Evolutionary conservation across 2,888 invertebrate genomes (phyloP).

Genomic region (Mythimna lalbum): DNA sequence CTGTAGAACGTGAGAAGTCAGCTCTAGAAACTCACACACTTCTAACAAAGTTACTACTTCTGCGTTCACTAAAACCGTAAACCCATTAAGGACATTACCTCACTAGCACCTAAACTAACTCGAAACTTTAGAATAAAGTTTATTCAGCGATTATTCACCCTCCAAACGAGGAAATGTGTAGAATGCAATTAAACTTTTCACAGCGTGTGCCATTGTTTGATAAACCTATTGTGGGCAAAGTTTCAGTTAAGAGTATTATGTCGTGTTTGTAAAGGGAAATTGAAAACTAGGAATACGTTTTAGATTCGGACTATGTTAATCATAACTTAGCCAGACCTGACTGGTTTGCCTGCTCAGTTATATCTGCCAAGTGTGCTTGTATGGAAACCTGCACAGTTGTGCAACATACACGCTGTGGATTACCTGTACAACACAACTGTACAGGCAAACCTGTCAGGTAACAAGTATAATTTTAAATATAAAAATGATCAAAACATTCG

Average conservation of each 20-base stretch:
- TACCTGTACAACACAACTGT: too few relatives aligned
- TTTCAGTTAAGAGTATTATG: not conserved
- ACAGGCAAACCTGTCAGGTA: too few relatives aligned
- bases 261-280: not conserved
- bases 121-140: not conserved
- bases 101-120: not conserved
- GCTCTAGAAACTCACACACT: not conserved
- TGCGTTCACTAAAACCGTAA: not conserved
- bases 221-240: not conserved
- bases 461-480: too few relatives aligned
- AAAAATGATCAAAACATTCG: too few relatives aligned
- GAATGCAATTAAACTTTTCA: constrained; percentile 17
- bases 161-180: not conserved
- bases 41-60: constrained; percentile 5
- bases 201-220: not conserved
- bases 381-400: too few relatives aligned
- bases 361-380: too few relatives aligned
- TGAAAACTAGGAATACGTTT: not conserved
- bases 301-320: too few relatives aligned
- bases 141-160: not conserved
- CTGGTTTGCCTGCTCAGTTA: too few relatives aligned
- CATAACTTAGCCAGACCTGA: too few relatives aligned
- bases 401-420: too few relatives aligned
- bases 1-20: too few relatives aligned
- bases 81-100: too few relatives aligned